A percentile compares a stretch with the other conserved stretches of the same genome.
phyloP scores from a whole-genome alignment of 2,113 vertebrate genomes.

The Callaeas wilsoni region DNA sequence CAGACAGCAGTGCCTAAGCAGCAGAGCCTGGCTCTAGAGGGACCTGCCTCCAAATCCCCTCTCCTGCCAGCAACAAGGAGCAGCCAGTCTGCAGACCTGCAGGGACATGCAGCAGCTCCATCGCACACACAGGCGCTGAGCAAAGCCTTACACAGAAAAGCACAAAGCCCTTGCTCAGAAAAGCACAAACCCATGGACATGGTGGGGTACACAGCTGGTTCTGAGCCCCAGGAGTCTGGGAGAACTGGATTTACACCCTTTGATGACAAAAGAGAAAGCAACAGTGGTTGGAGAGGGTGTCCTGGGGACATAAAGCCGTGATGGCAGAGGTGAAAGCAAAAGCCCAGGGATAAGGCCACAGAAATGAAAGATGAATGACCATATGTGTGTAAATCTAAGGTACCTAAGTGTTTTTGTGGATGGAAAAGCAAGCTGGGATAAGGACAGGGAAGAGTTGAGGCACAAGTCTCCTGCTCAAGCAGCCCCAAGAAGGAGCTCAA shows the following conservation, averaged over 20 bases:
- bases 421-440: background rate
- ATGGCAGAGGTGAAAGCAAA: background rate
- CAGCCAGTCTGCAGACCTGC: background rate
- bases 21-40: background rate
- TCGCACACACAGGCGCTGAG: accelerated
- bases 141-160: background rate
- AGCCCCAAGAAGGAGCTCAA: background rate
- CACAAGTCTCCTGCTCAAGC: background rate
- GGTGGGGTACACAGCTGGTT: background rate
- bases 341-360: background rate
- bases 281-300: background rate
- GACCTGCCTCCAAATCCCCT: background rate
- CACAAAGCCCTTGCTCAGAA: background rate
- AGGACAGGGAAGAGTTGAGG: background rate
- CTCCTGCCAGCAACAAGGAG: background rate
- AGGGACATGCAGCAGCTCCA: background rate
- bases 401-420: background rate
- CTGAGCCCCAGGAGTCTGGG: background rate
- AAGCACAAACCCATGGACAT: accelerated
- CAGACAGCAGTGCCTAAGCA: background rate
- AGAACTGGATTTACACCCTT: background rate
- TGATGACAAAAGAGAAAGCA: background rate
- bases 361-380: background rate
- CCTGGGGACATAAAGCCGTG: accelerated
- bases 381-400: accelerated